These are phyloP conservation scores for human (Homo sapiens) DNA, from an alignment of 2,113 vertebrate species.

Conservation along the genomic window DNA sequence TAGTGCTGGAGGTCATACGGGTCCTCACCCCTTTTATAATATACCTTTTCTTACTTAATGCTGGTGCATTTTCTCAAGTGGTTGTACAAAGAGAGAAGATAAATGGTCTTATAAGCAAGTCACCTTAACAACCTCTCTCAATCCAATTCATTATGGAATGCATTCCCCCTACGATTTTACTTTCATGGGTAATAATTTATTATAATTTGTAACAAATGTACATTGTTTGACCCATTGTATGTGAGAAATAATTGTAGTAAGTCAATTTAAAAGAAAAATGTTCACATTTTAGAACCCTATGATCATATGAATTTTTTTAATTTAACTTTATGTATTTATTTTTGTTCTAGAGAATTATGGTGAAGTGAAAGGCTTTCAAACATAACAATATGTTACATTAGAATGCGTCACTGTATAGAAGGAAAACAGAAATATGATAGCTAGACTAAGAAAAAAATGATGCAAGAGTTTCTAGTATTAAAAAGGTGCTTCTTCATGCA, in stretches of 20 bases:
- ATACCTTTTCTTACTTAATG: not conserved
- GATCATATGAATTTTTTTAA: not conserved
- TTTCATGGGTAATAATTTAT: not conserved
- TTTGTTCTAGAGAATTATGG: not conserved
- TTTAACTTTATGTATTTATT: not conserved
- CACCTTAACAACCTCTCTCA: not conserved
- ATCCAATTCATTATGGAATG: not conserved
- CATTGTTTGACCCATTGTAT: not conserved
- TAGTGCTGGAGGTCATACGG: not conserved
- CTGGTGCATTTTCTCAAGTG: not conserved
- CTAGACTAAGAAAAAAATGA: conserved; percentile 21
- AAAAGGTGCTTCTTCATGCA: not conserved
- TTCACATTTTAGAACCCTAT: not conserved
- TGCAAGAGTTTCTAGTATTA: not conserved
- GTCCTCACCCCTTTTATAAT: not conserved
- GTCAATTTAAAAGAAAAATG: not conserved
- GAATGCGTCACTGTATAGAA: not conserved
- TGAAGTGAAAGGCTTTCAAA: conserved; percentile 15
- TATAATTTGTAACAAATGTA: not conserved
- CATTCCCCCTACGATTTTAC: not conserved
- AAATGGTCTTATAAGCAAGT: not conserved
- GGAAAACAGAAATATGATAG: conserved; percentile 12
- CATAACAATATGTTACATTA: not conserved
- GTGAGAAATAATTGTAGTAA: not conserved
- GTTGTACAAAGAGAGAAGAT: not conserved